A percentile compares a stretch with the other conserved stretches of the same genome.
phyloP scores from a whole-genome alignment of 2,797 vertebrate genomes.

The Malurus leucopterus region DNA sequence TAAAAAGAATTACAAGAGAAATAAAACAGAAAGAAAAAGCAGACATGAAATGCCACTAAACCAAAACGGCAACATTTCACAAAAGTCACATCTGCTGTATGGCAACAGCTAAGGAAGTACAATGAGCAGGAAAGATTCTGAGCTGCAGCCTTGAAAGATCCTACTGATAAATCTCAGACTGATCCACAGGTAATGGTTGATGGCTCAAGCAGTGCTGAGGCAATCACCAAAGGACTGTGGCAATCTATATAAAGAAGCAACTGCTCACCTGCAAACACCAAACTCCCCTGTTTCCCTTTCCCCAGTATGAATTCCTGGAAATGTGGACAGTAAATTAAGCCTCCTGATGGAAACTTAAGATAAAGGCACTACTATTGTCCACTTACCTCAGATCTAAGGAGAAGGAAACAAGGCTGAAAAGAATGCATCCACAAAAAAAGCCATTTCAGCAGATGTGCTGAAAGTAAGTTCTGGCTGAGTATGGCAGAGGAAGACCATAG shows the following conservation, averaged over 20 bases:
- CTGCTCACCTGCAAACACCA: neutral
- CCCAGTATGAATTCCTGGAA: neutral
- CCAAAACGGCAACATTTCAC: neutral
- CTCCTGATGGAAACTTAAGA: neutral
- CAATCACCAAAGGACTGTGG: neutral
- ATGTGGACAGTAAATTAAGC: neutral
- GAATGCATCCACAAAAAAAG: neutral
- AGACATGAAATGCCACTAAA: neutral
- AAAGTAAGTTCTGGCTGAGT: neutral
- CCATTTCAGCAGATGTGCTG: neutral
- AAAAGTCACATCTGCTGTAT: neutral
- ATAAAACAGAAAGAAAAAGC: neutral
- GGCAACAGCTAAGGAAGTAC: neutral
- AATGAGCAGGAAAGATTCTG: neutral
- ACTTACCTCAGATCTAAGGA: neutral
- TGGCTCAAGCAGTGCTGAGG: neutral
- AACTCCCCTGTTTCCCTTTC: neutral
- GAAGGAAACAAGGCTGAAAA: neutral
- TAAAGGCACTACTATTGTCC: neutral
- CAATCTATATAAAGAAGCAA: neutral
- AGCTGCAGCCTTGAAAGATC: neutral
- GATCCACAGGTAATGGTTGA: neutral
- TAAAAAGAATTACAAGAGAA: neutral
- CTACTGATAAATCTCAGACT: neutral
- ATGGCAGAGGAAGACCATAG: neutral